Conservation (phyloP, 2,113 vertebrate species). For the Copsychus sechellarum region DNA sequence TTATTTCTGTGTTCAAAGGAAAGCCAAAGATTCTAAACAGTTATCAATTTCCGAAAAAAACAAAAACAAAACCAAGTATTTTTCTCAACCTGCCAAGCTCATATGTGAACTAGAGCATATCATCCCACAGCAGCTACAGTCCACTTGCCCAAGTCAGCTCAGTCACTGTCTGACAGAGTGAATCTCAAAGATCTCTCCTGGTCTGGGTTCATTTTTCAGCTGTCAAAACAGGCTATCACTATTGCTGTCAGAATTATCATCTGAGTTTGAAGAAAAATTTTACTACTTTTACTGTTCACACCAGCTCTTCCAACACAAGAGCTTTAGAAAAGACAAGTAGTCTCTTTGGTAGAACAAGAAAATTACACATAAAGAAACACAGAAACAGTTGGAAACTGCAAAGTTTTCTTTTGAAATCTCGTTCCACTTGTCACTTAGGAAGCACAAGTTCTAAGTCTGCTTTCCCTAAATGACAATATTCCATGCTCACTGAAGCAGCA, state of each 20-base stretch:
- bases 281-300: background rate
- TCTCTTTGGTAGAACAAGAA: background rate
- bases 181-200: background rate
- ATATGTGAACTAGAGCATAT: background rate
- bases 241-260: background rate
- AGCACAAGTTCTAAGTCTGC: background rate
- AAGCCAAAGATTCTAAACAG: background rate
- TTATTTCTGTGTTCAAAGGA: background rate
- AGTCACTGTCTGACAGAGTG: background rate
- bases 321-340: background rate
- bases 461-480: background rate
- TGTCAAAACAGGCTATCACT: background rate
- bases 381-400: background rate
- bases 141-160: background rate
- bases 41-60: background rate
- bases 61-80: fast-evolving
- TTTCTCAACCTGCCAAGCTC: background rate
- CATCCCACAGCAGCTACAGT: background rate
- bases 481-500: background rate
- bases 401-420: background rate
- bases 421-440: background rate
- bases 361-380: background rate
- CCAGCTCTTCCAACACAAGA: background rate
- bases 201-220: background rate
- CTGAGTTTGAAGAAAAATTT: background rate